A percentile compares a stretch with the other conserved stretches of the same genome.
Conservation (phyloP, 2,797 vertebrate genomes). For the Cyclopterus lumpus region DNA sequence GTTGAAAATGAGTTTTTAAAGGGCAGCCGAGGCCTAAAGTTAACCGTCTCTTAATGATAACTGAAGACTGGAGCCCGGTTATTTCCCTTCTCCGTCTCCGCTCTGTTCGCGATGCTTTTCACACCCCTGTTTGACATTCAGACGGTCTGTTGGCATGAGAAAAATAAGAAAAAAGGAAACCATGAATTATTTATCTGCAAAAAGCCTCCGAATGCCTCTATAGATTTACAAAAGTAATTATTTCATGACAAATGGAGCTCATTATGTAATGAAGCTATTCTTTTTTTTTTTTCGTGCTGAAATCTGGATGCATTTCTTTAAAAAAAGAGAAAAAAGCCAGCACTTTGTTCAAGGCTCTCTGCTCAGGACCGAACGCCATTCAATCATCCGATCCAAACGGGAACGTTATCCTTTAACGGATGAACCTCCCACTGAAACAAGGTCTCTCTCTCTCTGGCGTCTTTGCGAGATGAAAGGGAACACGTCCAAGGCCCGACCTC, state of each 20-base stretch:
- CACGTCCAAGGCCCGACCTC: background rate
- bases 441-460: background rate
- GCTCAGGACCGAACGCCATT: background rate
- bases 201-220: background rate
- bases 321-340: background rate
- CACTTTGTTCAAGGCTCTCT: background rate
- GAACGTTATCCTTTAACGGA: slow-evolving; percentile 31
- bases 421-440: slow-evolving; percentile 1
- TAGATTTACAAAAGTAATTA: background rate
- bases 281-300: background rate
- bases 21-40: background rate
- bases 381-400: slow-evolving; percentile 40
- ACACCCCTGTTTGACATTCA: slow-evolving; percentile 23
- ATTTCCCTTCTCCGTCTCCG: background rate
- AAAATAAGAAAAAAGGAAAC: background rate
- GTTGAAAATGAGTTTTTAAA: background rate
- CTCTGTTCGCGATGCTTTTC: slow-evolving; percentile 16
- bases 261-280: background rate
- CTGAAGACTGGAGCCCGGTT: background rate
- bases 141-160: slow-evolving; percentile 6
- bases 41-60: background rate
- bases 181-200: slow-evolving; percentile 8
- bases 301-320: background rate
- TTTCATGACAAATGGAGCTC: background rate
- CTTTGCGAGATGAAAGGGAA: slow-evolving; percentile 1